Conservation (phyloP, 2,113 vertebrate species). For the Gallinago undulata region DNA sequence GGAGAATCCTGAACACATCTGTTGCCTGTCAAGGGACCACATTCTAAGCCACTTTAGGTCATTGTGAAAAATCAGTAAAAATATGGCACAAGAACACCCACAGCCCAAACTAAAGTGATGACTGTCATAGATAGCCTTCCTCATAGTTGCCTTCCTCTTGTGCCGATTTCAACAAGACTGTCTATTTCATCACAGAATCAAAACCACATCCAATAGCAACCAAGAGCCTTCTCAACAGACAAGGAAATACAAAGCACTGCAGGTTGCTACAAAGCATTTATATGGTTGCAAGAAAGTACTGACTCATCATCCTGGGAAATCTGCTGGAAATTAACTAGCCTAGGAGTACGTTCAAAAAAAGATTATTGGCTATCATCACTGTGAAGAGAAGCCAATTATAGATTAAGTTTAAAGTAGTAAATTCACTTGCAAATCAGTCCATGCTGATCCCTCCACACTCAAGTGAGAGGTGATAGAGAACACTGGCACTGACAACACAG, state of each 20-base stretch:
- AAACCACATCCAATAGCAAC: neutral
- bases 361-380: neutral
- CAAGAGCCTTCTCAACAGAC: neutral
- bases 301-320: neutral
- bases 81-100: neutral
- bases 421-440: slow-evolving; percentile 1
- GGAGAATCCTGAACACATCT: neutral
- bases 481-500: neutral
- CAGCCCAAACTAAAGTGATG: neutral
- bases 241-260: neutral
- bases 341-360: neutral
- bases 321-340: neutral
- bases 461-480: neutral
- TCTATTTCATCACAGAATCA: neutral
- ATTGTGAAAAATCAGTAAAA: neutral
- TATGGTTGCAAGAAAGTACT: neutral
- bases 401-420: neutral
- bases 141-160: neutral
- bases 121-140: neutral
- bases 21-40: neutral
- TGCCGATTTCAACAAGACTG: neutral
- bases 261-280: neutral
- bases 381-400: neutral
- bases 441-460: neutral
- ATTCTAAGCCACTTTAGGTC: neutral